Evolutionary conservation across 2,888 invertebrate species (phyloP), one percentile per base, ranked within the genome.

Genomic region (Agrotis puta): DNA sequence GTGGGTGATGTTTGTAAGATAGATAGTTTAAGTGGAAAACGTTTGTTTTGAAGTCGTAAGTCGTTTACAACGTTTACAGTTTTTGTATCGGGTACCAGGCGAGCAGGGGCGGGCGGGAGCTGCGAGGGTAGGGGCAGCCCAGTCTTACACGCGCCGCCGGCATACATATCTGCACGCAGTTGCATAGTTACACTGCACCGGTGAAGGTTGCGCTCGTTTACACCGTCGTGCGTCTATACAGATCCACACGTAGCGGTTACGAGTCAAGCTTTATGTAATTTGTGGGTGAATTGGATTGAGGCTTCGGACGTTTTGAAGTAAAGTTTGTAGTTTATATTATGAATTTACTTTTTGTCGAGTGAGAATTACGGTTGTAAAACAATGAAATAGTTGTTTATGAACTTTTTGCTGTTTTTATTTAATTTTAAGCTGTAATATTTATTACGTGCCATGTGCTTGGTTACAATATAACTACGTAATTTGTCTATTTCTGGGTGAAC

Each of bases 241-340:
- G 87, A 88, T 81, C 81, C 76, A 79, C 87, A 85, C 65, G 79
- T 85, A 87, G 87, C 83, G 87, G 89, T 89, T 88, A 88, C 88
- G 82, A 91, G 88, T 90, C 91, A 88, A 91, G 92, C 91, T 93
- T 93, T 94, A 92, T 92, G 93, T 94, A 93, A 94, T 94, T 94
- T 93, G 93, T 89, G 89, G 90, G 88, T 91, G 91, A 91, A 94
- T 93, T 92, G 90, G 88, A 93, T 93, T 91, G 90, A 89, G 86
- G 88, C 88, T 91, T 87, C 84, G 80, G 54, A 81, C 87, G 86
- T 84, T 91, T 92, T 89, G 88, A 79, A 88, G 85, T 86, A 84
- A 84, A 86, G 85, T 88, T 87, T 83, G 84, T 79, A 88, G 85
- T 85, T 88, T 85, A 87, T 83, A 85, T 89, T 88, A 89, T 88